Evolutionary conservation across 2,888 invertebrate species (phyloP).

Genomic region (Cryptocephalus primarius): DNA sequence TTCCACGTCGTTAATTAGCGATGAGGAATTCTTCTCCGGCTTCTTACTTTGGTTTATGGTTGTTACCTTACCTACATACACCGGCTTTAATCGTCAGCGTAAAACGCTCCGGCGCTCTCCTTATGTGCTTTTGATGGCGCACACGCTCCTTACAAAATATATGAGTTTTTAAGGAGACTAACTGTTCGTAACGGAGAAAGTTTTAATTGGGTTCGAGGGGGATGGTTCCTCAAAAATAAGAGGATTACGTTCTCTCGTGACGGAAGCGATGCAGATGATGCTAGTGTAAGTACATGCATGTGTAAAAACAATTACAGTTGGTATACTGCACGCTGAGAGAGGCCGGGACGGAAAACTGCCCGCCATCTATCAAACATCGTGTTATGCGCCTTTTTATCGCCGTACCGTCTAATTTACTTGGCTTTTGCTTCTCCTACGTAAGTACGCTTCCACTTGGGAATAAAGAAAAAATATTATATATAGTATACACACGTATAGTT

Average conservation of each 20-base stretch:
- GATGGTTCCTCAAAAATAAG: background rate
- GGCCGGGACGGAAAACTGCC: conserved; percentile 17
- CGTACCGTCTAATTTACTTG: too few relatives aligned
- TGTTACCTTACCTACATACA: conserved; percentile 12
- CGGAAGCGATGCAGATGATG: conserved; percentile 27
- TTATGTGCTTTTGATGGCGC: conserved; percentile 22
- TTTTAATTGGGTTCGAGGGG: background rate
- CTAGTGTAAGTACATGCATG: conserved; percentile 26
- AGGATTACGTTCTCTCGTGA: conserved; percentile 14
- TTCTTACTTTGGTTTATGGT: conserved; percentile 18
- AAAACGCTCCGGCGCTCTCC: conserved; percentile 19
- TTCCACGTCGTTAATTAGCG: too few relatives aligned
- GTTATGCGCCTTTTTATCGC: too few relatives aligned
- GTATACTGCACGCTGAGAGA: conserved; percentile 18
- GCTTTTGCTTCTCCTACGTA: too few relatives aligned
- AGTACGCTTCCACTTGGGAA: too few relatives aligned
- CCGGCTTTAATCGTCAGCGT: conserved; percentile 21
- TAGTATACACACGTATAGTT: too few relatives aligned
- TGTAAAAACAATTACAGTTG: conserved; percentile 28
- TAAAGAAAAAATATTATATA: too few relatives aligned
- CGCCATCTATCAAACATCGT: conserved; percentile 18
- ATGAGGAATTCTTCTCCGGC: too few relatives aligned
- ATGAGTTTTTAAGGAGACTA: background rate
- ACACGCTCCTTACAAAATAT: background rate
- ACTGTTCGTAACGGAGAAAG: background rate